Conservation (phyloP, 1,140 invertebrate genomes). For the Oryzaephilus surinamensis region DNA sequence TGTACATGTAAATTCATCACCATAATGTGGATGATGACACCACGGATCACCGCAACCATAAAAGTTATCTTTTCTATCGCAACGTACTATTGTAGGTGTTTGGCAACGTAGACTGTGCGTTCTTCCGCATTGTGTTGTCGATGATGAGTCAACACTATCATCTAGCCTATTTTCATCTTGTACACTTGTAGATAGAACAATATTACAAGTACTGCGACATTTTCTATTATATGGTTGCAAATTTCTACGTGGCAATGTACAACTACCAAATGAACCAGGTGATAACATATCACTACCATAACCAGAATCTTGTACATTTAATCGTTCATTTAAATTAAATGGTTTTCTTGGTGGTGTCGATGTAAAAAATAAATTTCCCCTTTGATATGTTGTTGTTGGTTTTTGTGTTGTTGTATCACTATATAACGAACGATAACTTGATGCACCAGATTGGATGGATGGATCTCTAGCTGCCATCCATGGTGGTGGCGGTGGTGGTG, state of each 20-base stretch:
- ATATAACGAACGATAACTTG: constrained; percentile 9
- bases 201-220: constrained; percentile 59
- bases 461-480: too few species aligned
- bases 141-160: constrained; percentile 6
- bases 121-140: constrained; percentile 23
- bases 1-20: constrained; percentile 22
- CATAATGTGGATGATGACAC: constrained; percentile 31
- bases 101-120: constrained; percentile 35
- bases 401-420: constrained; percentile 7
- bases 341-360: constrained; percentile 33
- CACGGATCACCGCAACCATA: constrained; percentile 34
- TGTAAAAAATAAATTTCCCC: constrained; percentile 45
- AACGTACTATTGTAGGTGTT: constrained; percentile 18
- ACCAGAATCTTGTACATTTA: constrained; percentile 36
- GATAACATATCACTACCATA: constrained; percentile 41
- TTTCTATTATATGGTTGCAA: constrained; percentile 34
- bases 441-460: constrained; percentile 4
- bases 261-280: constrained; percentile 30
- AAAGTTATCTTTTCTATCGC: constrained; percentile 19
- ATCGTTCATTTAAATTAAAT: constrained; percentile 4
- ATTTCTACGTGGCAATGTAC: constrained; percentile 27
- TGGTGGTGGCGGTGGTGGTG: constrained; percentile 1
- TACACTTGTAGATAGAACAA: constrained; percentile 42
- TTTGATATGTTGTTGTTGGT: constrained; percentile 35
- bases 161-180: constrained; percentile 11